These are phyloP conservation scores for Aurelia sp. DNA, from an alignment of 30 jellyfish, hydroid and myxozoan species.

Conservation along the genomic window DNA sequence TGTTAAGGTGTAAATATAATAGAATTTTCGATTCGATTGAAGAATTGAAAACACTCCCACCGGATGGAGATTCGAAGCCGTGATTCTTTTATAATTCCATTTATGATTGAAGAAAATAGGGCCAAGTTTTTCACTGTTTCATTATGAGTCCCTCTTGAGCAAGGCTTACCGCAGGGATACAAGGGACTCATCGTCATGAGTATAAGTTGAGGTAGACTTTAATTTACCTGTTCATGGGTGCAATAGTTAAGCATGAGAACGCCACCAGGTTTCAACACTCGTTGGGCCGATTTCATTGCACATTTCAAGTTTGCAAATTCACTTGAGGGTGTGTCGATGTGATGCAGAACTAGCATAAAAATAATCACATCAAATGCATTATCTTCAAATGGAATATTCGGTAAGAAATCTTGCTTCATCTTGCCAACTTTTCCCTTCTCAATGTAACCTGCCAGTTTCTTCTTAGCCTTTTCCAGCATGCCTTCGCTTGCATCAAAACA, in stretches of 20 bases:
- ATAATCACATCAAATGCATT: constrained; percentile 62
- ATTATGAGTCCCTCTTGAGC: no score
- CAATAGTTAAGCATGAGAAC: constrained; percentile 23
- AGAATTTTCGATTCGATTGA: no score
- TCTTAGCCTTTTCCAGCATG: constrained; percentile 68
- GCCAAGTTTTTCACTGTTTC: no score
- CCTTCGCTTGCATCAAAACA: constrained; percentile 79
- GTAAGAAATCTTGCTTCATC: constrained; percentile 56
- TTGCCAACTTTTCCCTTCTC: constrained; percentile 19
- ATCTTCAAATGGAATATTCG: constrained; percentile 63
- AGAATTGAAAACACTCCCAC: no score
- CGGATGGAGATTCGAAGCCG: no score
- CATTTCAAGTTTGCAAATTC: constrained; percentile 16
- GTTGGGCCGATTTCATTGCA: constrained; percentile 6
- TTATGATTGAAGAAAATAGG: no score
- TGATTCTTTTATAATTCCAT: no score
- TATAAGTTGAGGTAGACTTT: no score
- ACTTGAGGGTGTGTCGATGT: constrained; percentile 42
- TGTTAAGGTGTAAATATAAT: no score
- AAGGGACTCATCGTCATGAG: no score
- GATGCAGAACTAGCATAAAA: constrained; percentile 76
- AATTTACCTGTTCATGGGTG: constrained; percentile 26
- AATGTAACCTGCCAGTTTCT: constrained; percentile 9
- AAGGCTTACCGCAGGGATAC: no score
- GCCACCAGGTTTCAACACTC: constrained; percentile 42